Evolutionary conservation across 2,888 invertebrate genomes (phyloP), one percentile per base, ranked within the genome.

Genomic region (Gymnocheta viridis): DNA sequence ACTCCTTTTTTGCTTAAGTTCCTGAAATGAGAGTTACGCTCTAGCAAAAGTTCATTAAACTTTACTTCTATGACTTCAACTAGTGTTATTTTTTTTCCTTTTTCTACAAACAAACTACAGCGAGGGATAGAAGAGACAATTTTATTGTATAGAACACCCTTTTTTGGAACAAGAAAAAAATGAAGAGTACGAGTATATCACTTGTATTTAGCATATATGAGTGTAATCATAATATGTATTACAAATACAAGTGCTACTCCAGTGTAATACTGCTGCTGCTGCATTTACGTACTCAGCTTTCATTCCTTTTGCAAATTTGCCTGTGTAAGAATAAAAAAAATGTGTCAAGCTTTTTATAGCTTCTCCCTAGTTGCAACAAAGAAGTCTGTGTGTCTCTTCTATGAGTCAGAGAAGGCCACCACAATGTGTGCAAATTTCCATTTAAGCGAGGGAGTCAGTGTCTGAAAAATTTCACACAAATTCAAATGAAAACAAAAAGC

Each of bases 281-380:
- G 58, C 44, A 7, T 10, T 22, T 10, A 12, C 29, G 1, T 41
- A 32, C 10, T 29, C 44, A 41, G 60, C 38, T 38, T 51, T 51
- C 22, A 58, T 69, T 49, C 35, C 62, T 64, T 44, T 56, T 17
- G 49, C 38, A 38, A 62, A 51, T 62, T 62, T 62, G 72, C 29
- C 17, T 64, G 73, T 49, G 49, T 12, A 14, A 22, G 9, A n/a
- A 7, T 10, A 56, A 58, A 22, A 67, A 35, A 74, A 69, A 76
- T 70, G 51, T 82, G 77, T 82, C 77, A 82, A 77, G 58, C 72
- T 77, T 58, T 77, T 70, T 74, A 66, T n/a, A 82, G 66, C 56
- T 69, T 62, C 56, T 66, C 58, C 58, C 62, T 38, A 32, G 69
- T 41, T 60, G 64, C 58, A 38, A 41, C 62, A 73, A 29, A 29